Conservation (phyloP, 2,797 vertebrate genomes). For the Hybognathus amarus region DNA sequence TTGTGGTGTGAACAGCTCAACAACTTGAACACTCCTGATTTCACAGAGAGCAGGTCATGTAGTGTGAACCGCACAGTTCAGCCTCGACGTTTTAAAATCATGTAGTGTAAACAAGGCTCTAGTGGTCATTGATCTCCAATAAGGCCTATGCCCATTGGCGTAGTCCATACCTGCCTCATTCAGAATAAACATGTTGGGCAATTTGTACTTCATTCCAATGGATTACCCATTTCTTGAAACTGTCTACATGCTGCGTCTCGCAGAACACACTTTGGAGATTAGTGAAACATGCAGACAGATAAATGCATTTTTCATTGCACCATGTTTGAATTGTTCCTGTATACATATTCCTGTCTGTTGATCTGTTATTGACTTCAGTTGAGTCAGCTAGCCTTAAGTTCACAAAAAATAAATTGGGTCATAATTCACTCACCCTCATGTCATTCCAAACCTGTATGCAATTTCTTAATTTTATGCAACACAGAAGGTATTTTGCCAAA, state of each 20-base stretch:
- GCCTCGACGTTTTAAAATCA: too few species aligned
- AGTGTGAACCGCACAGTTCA: too few species aligned
- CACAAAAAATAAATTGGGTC: background rate
- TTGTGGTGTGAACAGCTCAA: too few species aligned
- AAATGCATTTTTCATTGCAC: background rate
- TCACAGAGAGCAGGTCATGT: too few species aligned
- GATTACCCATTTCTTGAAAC: slow-evolving; percentile 14
- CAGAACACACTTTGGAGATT: slow-evolving; percentile 3
- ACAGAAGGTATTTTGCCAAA: background rate
- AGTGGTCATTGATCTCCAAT: background rate
- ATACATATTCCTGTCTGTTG: background rate
- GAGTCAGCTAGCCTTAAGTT: background rate
- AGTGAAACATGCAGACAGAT: background rate
- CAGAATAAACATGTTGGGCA: slow-evolving; percentile 7
- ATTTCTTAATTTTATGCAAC: background rate
- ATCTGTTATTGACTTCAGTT: background rate
- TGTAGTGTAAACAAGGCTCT: too few species aligned
- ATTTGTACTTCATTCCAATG: slow-evolving; percentile 11
- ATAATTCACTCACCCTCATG: background rate
- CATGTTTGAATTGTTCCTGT: background rate
- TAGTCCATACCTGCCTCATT: background rate
- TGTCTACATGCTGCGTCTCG: background rate
- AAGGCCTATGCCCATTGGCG: background rate
- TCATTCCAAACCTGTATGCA: background rate
- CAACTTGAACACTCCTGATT: too few species aligned